Percentiles rank a stretch among this genome's conserved stretches.
Evolutionary conservation across 2,797 vertebrate species (phyloP).

Genomic region (Enteromius paludinosus): DNA sequence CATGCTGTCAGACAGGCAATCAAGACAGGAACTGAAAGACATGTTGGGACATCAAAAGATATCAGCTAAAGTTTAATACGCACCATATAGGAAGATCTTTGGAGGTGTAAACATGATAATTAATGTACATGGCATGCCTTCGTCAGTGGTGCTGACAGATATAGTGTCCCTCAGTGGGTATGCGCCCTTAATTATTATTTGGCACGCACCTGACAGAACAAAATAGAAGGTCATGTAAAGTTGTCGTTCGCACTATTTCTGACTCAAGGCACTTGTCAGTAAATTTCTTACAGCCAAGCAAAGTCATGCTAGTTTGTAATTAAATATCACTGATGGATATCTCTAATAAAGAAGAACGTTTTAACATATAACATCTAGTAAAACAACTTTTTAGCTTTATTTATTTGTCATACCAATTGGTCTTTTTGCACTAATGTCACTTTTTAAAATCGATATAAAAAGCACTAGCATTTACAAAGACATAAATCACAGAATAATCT

Average conservation of each 20-base stretch:
- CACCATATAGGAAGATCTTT: constrained; percentile 49
- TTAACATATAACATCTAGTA: background rate
- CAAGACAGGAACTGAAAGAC: constrained; percentile 55
- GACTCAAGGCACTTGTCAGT: constrained; percentile 14
- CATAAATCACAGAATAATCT: background rate
- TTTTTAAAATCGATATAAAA: background rate
- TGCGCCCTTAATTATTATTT: constrained; percentile 47
- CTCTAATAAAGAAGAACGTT: background rate
- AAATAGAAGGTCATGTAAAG: constrained; percentile 43
- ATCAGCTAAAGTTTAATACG: constrained; percentile 52
- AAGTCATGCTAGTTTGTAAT: constrained; percentile 39
- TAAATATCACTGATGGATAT: constrained; percentile 38
- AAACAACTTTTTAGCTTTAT: background rate
- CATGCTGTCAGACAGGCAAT: constrained; percentile 51
- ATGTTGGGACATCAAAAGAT: constrained; percentile 54
- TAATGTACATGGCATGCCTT: constrained; percentile 47
- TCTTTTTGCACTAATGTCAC: background rate
- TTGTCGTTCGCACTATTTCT: constrained; percentile 23
- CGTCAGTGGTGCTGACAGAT: constrained; percentile 53
- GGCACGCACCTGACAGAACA: constrained; percentile 46
- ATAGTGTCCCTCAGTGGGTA: constrained; percentile 39
- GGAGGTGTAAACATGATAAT: constrained; percentile 54
- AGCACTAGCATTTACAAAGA: background rate
- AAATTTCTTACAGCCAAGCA: constrained; percentile 6
- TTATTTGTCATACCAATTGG: background rate